Conservation (phyloP, 2,113 vertebrate genomes). For the Peromyscus polionotus region DNA sequence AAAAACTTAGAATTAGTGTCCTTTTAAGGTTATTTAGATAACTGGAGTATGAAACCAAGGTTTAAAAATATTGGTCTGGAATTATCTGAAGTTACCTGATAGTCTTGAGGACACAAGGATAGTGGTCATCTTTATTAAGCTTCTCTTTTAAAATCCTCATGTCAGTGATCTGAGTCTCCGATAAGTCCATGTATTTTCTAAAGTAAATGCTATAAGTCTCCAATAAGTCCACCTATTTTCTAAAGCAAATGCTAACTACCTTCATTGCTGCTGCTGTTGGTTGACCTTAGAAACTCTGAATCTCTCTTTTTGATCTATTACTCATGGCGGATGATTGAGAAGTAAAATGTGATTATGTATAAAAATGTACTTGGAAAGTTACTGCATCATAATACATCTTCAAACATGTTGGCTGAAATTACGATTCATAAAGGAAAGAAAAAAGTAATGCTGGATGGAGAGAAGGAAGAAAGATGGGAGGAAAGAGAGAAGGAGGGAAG, state of each 20-base stretch:
- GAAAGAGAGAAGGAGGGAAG: too few species aligned
- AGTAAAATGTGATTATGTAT: neutral
- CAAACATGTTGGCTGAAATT: neutral
- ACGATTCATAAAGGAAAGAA: neutral
- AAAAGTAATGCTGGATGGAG: neutral
- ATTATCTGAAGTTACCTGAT: neutral
- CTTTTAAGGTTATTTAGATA: neutral
- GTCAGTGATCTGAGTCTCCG: neutral
- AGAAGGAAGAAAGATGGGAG: neutral
- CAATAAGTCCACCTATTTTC: neutral
- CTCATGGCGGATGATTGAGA: neutral
- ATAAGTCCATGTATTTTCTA: neutral
- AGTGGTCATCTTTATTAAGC: neutral
- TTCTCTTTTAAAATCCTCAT: conserved; percentile 7
- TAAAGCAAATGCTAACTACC: neutral
- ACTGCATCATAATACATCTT: neutral
- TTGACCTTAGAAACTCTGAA: neutral
- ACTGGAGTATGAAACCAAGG: neutral
- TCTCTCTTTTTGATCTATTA: neutral
- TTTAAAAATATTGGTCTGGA: neutral
- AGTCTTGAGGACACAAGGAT: neutral
- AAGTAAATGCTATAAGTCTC: neutral
- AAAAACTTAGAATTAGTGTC: neutral
- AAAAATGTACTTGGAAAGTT: neutral
- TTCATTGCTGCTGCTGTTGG: neutral